Conservation (phyloP, 1,140 invertebrate genomes). For the Lepeophtheirus salmonis region DNA sequence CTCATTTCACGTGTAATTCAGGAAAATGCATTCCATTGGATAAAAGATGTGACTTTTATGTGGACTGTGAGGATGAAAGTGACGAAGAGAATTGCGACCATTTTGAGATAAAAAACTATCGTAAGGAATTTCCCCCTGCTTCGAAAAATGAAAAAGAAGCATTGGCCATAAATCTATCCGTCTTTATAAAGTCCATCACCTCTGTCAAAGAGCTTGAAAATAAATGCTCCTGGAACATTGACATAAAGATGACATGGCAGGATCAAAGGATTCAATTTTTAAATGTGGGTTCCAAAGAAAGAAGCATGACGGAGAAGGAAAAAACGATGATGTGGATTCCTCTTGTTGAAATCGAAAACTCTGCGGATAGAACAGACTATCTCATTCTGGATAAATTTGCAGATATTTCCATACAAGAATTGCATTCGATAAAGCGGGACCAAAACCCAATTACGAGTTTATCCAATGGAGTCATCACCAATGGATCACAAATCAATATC, state of each 20-base stretch:
- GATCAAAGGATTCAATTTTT: neutral
- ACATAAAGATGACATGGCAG: neutral
- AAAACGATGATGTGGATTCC: neutral
- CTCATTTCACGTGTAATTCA: too few relatives aligned
- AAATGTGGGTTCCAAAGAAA: neutral
- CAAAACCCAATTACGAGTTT: too few relatives aligned
- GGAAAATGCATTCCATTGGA: too few relatives aligned
- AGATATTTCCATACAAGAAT: too few relatives aligned
- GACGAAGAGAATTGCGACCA: neutral
- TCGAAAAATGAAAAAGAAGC: neutral
- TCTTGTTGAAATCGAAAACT: too few relatives aligned
- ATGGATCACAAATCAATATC: too few relatives aligned
- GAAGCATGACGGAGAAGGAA: neutral
- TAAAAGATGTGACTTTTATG: too few relatives aligned
- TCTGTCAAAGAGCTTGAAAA: neutral
- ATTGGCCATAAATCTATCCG: neutral
- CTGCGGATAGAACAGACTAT: too few relatives aligned
- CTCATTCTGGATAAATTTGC: too few relatives aligned
- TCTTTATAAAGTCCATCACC: neutral
- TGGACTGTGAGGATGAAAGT: neutral
- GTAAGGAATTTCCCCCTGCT: neutral
- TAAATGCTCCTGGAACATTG: neutral
- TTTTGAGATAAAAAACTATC: neutral
- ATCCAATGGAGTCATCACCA: too few relatives aligned
- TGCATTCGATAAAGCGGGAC: too few relatives aligned